A percentile compares a stretch with the other conserved stretches of the same genome.
Evolutionary conservation across 2,888 invertebrate species (phyloP).

Genomic region (Caradrina clavipalpis): DNA sequence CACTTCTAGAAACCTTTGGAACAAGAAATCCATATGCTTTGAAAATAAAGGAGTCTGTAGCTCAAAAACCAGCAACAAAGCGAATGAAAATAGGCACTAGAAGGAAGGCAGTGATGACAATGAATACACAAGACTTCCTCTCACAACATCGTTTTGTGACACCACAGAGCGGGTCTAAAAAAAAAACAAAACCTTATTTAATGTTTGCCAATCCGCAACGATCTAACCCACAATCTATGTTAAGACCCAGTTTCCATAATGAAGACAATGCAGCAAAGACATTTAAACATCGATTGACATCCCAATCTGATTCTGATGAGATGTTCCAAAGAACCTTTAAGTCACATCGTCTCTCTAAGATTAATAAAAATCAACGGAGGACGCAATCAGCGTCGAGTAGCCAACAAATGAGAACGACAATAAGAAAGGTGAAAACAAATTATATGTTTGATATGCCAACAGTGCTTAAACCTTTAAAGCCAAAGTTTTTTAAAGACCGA

Average conservation of each 20-base stretch:
- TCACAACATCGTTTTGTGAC: slow-evolving; percentile 63
- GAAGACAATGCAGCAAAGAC: slow-evolving; percentile 43
- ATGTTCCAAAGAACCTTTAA: slow-evolving; percentile 65
- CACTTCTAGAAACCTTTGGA: slow-evolving; percentile 64
- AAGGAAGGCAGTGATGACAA: slow-evolving; percentile 65
- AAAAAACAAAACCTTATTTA: slow-evolving; percentile 25
- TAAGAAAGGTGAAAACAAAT: slow-evolving; percentile 38
- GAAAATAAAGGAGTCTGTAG: slow-evolving; percentile 61
- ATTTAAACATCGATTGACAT: slow-evolving; percentile 30
- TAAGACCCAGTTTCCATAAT: slow-evolving; percentile 68
- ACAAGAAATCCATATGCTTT: slow-evolving; percentile 70
- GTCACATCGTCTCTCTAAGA: slow-evolving; percentile 54
- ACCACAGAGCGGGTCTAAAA: slow-evolving; percentile 47
- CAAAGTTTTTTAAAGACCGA: slow-evolving; percentile 70
- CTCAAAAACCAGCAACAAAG: slow-evolving; percentile 66
- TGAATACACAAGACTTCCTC: slow-evolving; percentile 73
- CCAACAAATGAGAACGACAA: slow-evolving; percentile 19
- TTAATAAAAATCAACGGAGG: slow-evolving; percentile 68
- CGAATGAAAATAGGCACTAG: slow-evolving; percentile 66
- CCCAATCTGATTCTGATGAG: slow-evolving; percentile 66
- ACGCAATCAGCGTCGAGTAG: slow-evolving; percentile 53
- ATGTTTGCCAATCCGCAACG: slow-evolving; percentile 26
- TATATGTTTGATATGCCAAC: slow-evolving; percentile 64
- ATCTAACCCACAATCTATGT: slow-evolving; percentile 55
- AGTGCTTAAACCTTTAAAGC: slow-evolving; percentile 57